These are phyloP conservation scores for Centroberyx gerrardi DNA, from an alignment of 2,797 vertebrate genomes.

Conservation along the genomic window DNA sequence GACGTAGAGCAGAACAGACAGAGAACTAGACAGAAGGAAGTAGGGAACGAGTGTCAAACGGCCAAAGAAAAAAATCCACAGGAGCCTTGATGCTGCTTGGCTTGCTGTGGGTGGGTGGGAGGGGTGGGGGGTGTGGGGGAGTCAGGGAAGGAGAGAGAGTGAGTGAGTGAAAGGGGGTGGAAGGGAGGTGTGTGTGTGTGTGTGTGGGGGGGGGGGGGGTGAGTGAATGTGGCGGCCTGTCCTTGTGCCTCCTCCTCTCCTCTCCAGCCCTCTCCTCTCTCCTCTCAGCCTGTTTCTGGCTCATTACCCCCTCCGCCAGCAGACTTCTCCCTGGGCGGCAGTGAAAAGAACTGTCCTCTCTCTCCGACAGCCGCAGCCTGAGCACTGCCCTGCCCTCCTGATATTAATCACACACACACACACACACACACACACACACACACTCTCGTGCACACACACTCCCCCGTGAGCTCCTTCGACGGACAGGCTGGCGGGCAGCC, in stretches of 20 bases:
- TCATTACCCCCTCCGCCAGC: constrained; percentile 86
- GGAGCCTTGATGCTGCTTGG: constrained; percentile 71
- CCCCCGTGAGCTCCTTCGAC: constrained; percentile 70
- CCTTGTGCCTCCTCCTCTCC: constrained; percentile 83
- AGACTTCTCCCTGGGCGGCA: constrained; percentile 85
- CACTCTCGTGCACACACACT: constrained; percentile 52
- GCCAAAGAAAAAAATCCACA: constrained; percentile 39
- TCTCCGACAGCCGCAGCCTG: constrained; percentile 65
- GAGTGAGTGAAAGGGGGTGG: constrained; percentile 57
- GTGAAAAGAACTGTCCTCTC: constrained; percentile 83
- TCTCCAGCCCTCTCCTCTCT: constrained; percentile 69
- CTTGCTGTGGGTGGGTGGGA: constrained; percentile 52
- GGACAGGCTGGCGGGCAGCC: constrained; percentile 78
- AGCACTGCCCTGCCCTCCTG: constrained; percentile 80
- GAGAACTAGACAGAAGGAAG: constrained; percentile 57
- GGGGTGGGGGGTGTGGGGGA: constrained; percentile 19
- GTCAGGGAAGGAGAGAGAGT: constrained; percentile 56
- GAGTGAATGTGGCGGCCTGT: constrained; percentile 69
- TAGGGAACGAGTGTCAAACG: constrained; percentile 62
- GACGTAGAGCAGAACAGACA: constrained; percentile 73
- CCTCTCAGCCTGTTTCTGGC: constrained; percentile 83
- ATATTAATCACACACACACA: constrained; percentile 84
- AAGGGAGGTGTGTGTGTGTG: constrained; percentile 50
- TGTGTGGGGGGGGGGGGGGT: constrained; percentile 26
- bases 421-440: constrained; percentile 29